Evolutionary conservation across 2,888 invertebrate species (phyloP).

Genomic region (Ceramica pisi): DNA sequence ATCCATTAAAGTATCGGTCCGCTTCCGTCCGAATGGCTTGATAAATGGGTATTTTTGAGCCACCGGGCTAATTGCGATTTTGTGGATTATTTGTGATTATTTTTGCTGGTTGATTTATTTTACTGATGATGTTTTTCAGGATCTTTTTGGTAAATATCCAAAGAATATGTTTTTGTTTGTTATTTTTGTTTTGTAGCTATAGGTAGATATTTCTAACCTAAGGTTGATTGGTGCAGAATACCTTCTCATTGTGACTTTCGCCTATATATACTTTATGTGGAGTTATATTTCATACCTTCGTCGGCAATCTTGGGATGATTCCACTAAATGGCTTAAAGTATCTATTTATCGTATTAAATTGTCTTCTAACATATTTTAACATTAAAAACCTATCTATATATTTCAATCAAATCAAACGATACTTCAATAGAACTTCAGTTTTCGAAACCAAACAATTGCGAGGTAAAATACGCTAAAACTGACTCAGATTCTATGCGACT

Average conservation of each 20-base stretch:
- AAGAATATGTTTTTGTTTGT: background rate
- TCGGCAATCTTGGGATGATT: too few species aligned
- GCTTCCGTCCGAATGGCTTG: constrained; percentile 18
- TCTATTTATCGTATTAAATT: too few species aligned
- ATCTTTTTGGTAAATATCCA: background rate
- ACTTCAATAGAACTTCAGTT: background rate
- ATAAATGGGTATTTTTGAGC: constrained; percentile 34
- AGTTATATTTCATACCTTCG: too few species aligned
- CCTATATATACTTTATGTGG: too few species aligned
- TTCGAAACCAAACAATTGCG: background rate
- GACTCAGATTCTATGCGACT: constrained; percentile 2
- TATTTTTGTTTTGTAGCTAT: too few species aligned
- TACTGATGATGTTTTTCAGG: background rate
- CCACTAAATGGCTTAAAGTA: too few species aligned
- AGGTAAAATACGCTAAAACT: background rate
- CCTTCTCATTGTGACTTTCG: background rate
- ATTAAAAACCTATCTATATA: background rate
- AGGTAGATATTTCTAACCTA: too few species aligned
- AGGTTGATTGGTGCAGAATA: background rate
- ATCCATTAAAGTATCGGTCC: constrained; percentile 38
- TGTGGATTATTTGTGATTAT: constrained; percentile 31
- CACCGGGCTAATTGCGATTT: constrained; percentile 15
- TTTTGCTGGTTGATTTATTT: constrained; percentile 22
- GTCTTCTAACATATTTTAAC: too few species aligned
- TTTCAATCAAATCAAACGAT: background rate